phyloP scores from a whole-genome alignment of 2,888 invertebrate genomes.

The Diarsia dahlii region DNA sequence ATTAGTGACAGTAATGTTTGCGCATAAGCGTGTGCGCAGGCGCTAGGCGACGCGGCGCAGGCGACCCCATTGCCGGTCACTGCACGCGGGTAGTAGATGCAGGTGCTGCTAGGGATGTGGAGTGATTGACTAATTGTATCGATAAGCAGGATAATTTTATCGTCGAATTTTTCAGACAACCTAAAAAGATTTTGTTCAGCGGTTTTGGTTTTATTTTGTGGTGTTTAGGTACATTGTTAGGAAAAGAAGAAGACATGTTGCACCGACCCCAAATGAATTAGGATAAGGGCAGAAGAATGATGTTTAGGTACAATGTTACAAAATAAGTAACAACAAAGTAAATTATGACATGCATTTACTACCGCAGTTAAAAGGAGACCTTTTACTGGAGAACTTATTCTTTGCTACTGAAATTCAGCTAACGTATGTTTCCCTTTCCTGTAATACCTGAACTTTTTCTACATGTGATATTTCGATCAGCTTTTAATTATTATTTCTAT shows the following conservation, averaged over 20 bases:
- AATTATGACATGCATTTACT: not conserved
- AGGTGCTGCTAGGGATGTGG: conserved; percentile 63
- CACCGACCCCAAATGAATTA: no score
- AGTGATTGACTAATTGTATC: conserved; percentile 6
- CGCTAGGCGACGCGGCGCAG: conserved; percentile 45
- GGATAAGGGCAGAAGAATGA: not conserved
- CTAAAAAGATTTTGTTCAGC: not conserved
- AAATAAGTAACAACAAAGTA: not conserved
- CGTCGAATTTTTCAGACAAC: not conserved
- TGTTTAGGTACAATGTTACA: not conserved
- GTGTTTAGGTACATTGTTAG: not conserved
- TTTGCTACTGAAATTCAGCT: not conserved
- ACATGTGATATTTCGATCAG: not conserved
- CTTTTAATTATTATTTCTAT: not conserved
- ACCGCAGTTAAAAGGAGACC: not conserved
- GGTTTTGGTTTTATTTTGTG: not conserved
- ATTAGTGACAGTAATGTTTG: conserved; percentile 47
- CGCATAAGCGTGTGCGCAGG: conserved; percentile 47
- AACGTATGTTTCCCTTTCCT: not conserved
- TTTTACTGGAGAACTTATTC: not conserved
- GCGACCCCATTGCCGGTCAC: conserved; percentile 83
- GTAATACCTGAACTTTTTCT: not conserved
- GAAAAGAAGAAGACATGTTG: no score
- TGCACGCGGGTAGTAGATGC: conserved; percentile 75
- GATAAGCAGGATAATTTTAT: conserved; percentile 22